Base-by-base conservation (phyloP, 2,113 vertebrate genomes). In the Bolborhynchus lineola region DNA sequence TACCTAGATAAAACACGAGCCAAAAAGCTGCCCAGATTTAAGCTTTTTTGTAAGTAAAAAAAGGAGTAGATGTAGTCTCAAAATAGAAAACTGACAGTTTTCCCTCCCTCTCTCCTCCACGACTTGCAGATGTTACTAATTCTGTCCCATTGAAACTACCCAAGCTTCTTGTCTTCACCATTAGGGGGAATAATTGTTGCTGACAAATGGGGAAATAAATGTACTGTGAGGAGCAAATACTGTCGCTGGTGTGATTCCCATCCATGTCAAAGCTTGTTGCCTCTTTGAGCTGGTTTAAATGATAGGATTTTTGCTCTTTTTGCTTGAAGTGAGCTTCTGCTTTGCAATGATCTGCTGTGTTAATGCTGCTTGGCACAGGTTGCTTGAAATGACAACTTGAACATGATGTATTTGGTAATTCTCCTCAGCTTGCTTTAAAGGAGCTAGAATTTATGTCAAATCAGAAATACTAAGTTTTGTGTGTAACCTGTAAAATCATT, bases 151-250 rank as follows among this genome's bases (percentile, higher is more conserved):
- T 86, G 81, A 35, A 82, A 91, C 86, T 92, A 91, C 77, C 57
- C 83, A 46, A 91, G 47, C 81, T 95, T 79, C 91, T 92, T 84
- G 89, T 95, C 94, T 95, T 91, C 74, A 89, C 89, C 74, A 89
- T 95, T 96, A 97, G 96, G 83, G 74, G 84, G 89, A 95, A 93
- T 96, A 95, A 95, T 95, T 93, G 83, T 95, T 95, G 80, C 96
- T 96, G 95, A 96, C 81, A 96, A 94, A 93, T 59, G 95, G 70
- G 60, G 80, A 92, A 94, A 92, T 93, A 92, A 94, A 86, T 79
- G 86, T 92, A 11, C 83, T 78, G 2, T 60, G 86, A 95, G 93
- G 91, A 93, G 86, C 86, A 95, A 97, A 91, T 81, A 64, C 60
- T 92, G 86, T 92, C 23, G 1, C 81, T 91, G 14, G 69, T 68